A percentile compares a stretch with the other conserved stretches of the same genome.
phyloP scores from a whole-genome alignment of 2,797 vertebrate species.

The Artibeus lituratus region DNA sequence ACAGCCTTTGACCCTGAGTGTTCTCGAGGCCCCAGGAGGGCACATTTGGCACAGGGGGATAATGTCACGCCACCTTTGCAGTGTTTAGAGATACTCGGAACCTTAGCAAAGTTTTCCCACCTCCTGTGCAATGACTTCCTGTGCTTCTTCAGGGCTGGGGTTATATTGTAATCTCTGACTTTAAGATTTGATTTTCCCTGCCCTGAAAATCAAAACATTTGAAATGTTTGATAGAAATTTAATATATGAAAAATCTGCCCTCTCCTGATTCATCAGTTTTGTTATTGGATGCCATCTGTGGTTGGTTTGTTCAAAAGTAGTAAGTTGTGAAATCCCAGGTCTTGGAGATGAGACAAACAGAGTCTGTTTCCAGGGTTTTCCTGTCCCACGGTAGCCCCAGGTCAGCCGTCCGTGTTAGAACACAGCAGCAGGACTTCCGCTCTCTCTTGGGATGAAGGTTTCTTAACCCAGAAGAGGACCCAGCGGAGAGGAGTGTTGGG shows the following conservation, averaged over 20 bases:
- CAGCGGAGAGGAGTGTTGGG: neutral
- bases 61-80: neutral
- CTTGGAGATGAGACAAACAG: neutral
- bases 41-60: too few relatives aligned
- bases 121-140: neutral
- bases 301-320: neutral
- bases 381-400: neutral
- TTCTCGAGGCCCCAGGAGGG: neutral
- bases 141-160: neutral
- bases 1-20: neutral
- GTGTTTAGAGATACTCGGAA: neutral
- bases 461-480: neutral
- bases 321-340: neutral
- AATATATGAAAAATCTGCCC: neutral
- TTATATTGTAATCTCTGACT: neutral
- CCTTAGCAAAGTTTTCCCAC: neutral
- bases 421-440: neutral
- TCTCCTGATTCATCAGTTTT: neutral
- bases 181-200: neutral
- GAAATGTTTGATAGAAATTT: slow-evolving; percentile 17
- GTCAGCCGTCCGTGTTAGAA: neutral
- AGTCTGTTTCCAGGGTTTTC: neutral
- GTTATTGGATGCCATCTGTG: neutral
- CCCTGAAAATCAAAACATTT: neutral
- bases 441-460: neutral